Evolutionary conservation across 2,797 vertebrate genomes (phyloP).

Genomic region (Lindbergichthys nudifrons): DNA sequence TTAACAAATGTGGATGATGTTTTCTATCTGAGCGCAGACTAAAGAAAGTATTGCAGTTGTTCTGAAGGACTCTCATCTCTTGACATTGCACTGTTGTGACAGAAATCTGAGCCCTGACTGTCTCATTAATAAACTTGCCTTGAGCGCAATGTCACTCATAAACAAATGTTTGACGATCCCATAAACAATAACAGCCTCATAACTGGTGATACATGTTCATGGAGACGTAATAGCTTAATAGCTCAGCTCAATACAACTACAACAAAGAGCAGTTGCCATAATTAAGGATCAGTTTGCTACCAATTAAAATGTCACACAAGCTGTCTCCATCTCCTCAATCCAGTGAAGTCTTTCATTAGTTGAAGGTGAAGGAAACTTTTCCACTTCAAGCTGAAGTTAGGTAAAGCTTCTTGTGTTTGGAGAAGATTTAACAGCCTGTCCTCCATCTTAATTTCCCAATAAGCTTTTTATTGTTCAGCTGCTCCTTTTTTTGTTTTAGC

Average conservation of each 20-base stretch:
- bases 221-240: background rate
- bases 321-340: background rate
- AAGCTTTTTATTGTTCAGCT: slow-evolving; percentile 6
- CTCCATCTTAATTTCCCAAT: background rate
- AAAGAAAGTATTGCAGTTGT: background rate
- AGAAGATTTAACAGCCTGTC: background rate
- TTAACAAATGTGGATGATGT: background rate
- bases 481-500: background rate
- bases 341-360: background rate
- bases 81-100: slow-evolving; percentile 6
- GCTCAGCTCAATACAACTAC: slow-evolving; percentile 11
- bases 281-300: background rate
- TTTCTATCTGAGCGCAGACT: background rate
- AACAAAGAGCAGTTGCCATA: background rate
- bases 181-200: slow-evolving; percentile 10
- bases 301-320: slow-evolving; percentile 19
- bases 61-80: background rate
- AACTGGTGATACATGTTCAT: background rate
- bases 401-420: background rate
- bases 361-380: background rate
- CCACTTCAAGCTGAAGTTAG: background rate
- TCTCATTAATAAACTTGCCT: slow-evolving; percentile 6
- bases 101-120: slow-evolving; percentile 15
- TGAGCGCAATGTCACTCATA: background rate
- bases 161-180: slow-evolving; percentile 19